phyloP scores from a whole-genome alignment of 2,888 invertebrate species.

The Tachina fera region DNA sequence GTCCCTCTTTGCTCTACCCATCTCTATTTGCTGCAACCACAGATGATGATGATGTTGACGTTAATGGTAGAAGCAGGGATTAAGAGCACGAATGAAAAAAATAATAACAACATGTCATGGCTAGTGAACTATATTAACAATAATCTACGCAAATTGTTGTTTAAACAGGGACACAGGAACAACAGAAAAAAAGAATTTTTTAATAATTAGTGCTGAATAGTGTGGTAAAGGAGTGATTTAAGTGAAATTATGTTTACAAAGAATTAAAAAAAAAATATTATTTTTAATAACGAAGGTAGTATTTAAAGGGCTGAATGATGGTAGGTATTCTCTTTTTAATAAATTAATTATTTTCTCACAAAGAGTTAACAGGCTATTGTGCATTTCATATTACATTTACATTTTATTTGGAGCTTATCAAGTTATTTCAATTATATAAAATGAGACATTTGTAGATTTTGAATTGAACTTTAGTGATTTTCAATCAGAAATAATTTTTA shows the following conservation, averaged over 20 bases:
- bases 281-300: background rate
- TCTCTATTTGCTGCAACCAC: background rate
- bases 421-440: no score
- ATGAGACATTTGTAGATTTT: no score
- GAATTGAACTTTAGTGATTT: no score
- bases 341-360: no score
- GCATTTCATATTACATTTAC: no score
- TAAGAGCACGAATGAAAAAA: slow-evolving; percentile 30
- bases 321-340: background rate
- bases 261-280: background rate
- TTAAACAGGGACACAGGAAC: background rate
- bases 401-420: no score
- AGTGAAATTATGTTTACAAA: slow-evolving; percentile 4
- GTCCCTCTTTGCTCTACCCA: background rate
- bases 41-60: slow-evolving; percentile 36
- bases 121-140: slow-evolving; percentile 63
- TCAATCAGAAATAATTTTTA: no score
- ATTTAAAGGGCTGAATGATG: background rate
- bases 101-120: slow-evolving; percentile 51
- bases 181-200: background rate
- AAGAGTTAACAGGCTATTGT: no score
- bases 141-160: slow-evolving; percentile 47
- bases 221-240: slow-evolving; percentile 1
- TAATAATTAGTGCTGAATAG: slow-evolving; percentile 4
- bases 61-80: slow-evolving; percentile 43